Evolutionary conservation across 2,888 invertebrate genomes (phyloP), one percentile per base, ranked within the genome.

Genomic region (Diplolepis rosae): DNA sequence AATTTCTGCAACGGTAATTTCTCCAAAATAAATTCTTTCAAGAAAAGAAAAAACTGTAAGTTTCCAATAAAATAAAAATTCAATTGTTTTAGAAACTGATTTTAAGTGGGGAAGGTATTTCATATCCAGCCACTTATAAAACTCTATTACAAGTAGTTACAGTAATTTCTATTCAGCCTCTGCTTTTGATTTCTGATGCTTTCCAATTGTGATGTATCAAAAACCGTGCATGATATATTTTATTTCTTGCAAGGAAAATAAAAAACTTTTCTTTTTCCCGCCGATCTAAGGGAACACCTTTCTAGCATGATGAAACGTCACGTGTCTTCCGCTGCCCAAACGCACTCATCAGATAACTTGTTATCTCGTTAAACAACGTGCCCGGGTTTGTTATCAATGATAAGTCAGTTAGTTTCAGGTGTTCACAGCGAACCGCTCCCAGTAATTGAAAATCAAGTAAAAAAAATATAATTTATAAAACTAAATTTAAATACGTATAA

Each of bases 381-480:
- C 51, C 50, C n/a, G 66, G 35, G 48, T 50, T 50, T 50, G 82
- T 86, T 86, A 86, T 85, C 86, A 81, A 77, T 85, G 86, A 86
- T 86, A 86, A 85, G 83, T 84, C 81, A 78, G 79, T 84, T 79
- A 79, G 83, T 82, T 81, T 42, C 61, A 9, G 5, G n/a, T 61
- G 39, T 61, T 27, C 30, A 22, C 9, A 66, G 30, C 24, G 48
- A 48, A 50, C 66, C 66, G 48, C 66, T 61, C 61, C 61, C 61
- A 61, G 32, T 56, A 39, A 56, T 42, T 42, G 27, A 39, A 61
- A 24, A 39, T 22, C 24, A 22, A 39, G 22, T 39, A n/a, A 13
- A 24, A 27, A 9, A 27, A 13, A 27, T 6, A 61, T 3, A 27
- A 39, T n/a, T 35, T 24, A 7, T 39, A 13, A n/a, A 61, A n/a